Base-by-base conservation (phyloP, 2,888 invertebrate genomes). In the Archips xylosteana region DNA sequence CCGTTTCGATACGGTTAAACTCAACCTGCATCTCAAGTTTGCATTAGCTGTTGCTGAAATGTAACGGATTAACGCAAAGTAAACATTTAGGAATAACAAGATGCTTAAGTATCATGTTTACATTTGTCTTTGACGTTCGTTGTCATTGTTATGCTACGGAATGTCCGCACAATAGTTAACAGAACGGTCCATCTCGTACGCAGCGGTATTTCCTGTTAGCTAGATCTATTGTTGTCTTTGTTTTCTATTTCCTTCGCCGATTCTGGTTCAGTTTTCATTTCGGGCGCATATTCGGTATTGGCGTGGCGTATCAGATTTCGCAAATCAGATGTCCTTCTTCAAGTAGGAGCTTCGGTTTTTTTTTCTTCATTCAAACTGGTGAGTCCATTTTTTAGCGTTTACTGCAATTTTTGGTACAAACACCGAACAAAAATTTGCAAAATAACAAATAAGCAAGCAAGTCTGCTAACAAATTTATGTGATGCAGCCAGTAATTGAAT, bases 201-300 rank as follows among this genome's bases (percentile, higher is more conserved):
- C 83, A 83, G 77, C 81, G 89, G 92, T 84, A 89, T 92, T 93
- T 93, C 92, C 92, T 91, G 91, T 80, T 81, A 71, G 77, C 76
- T 79, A 79, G 76, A 76, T 83, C 85, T 79, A 80, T 81, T 86
- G 88, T 90, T 90, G 87, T 87, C 90, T 86, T 90, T 89, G 86
- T 89, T 87, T 83, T 77, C 62, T 49, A 60, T 23, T 70, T 61
- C 66, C 71, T 71, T 51, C 77, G 70, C 71, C 69, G 75, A 71
- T 61, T 68, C 74, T 67, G 74, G 74, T 64, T 78, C 79, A 78
- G 81, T 81, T 81, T 81, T 83, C 76, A 78, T 80, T 83, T 83
- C 75, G 78, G 76, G 75, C 79, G 54, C 36, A 83, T 82, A 80
- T 78, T 74, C 76, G 77, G 67, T 68, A 72, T 74, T 45, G 47